Conservation (phyloP, 2,797 vertebrate species). For the Lepus oiostolus region DNA sequence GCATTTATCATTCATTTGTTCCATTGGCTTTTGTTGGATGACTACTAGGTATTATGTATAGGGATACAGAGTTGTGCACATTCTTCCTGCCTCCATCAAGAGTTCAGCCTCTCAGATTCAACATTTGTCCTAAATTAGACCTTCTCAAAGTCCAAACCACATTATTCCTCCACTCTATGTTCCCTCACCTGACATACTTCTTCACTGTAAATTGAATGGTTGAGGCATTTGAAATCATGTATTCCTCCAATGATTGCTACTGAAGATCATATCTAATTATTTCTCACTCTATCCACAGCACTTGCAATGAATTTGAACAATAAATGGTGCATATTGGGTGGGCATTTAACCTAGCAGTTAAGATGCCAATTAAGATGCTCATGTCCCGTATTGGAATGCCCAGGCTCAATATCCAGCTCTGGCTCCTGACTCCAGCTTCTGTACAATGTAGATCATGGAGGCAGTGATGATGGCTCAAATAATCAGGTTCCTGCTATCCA, state of each 20-base stretch:
- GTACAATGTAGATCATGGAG: too few relatives aligned
- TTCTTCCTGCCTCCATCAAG: neutral
- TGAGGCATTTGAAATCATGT: neutral
- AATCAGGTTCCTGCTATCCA: too few relatives aligned
- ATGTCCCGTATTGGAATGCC: too few relatives aligned
- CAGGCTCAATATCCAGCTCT: too few relatives aligned
- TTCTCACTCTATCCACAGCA: neutral
- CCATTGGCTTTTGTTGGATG: neutral
- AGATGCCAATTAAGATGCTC: too few relatives aligned
- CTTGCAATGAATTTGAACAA: neutral
- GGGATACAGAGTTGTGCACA: fast-evolving
- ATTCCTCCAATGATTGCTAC: neutral
- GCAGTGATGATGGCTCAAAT: too few relatives aligned
- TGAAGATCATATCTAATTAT: neutral
- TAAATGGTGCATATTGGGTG: neutral
- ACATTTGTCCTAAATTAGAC: neutral
- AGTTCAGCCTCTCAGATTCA: neutral
- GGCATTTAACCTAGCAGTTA: too few relatives aligned
- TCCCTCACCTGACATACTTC: neutral
- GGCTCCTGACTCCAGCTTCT: too few relatives aligned
- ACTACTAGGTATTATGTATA: too few relatives aligned
- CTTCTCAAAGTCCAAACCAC: neutral
- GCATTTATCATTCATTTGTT: too few relatives aligned
- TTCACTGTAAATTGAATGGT: neutral
- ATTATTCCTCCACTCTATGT: neutral